Evolutionary conservation across 2,888 invertebrate species (phyloP), one percentile per base, ranked within the genome.

Genomic region (Crematogaster levior): DNA sequence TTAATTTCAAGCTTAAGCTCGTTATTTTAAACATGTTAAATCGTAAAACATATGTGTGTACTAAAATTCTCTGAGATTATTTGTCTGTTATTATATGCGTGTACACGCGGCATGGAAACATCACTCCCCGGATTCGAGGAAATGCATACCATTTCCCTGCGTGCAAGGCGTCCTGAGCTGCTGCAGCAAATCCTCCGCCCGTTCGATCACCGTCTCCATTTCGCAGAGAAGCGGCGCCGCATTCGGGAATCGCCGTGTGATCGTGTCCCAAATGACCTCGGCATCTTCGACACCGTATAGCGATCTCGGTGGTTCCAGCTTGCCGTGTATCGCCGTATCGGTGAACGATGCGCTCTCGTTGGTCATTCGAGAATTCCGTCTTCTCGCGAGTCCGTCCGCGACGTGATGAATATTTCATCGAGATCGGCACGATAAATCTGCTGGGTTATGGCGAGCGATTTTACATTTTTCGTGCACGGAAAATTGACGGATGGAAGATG

Each of bases 221-320:
- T 93, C 92, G 68, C 89, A 89, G 5, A 93, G 85, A 21, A 93
- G 85, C 6, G 92, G 91, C 30, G 93, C 93, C 58, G 91, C 91
- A 10, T 90, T 91, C 24, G 93, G 93, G 81, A 93, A 93, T 86
- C 93, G 85, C 37, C 89, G 86, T 10, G 84, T 85, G 74, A 93
- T 92, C 82, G 90, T 90, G n/a, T 88, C 82, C 93, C 93, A 93
- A 15, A 91, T 83, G 7, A 88, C 82, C 5, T 91, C 90, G n/a
- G 90, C 88, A 56, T 89, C 90, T 72, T 90, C 88, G 72, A 84
- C 82, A 40, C 84, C 85, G 34, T 80, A 81, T n/a, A 86, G 63
- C 15, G 88, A 88, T 65, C 84, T 83, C 37, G 89, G 90, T 48
- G 84, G 86, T 53, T 84, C 77, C 77, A 87, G 83, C 84, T 85